Evolutionary conservation across 2,113 vertebrate genomes (phyloP).

Genomic region (Neomonachus schauinslandi): DNA sequence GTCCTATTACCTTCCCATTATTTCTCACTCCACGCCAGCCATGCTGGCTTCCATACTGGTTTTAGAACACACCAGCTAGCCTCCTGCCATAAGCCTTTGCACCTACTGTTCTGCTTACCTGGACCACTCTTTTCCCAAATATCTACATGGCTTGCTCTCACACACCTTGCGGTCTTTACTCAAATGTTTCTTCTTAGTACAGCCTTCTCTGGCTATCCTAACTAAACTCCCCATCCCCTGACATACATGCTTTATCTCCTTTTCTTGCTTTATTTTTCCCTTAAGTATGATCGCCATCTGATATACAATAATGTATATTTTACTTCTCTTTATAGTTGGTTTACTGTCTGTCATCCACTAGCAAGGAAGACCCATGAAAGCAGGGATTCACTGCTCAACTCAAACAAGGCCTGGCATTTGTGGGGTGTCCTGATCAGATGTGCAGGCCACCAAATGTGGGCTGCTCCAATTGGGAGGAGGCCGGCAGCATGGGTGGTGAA

Average conservation of each 20-base stretch:
- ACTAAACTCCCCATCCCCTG: not conserved
- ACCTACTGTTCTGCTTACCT: not conserved
- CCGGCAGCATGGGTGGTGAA: not conserved
- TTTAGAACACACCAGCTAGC: not conserved
- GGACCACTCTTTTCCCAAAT: not conserved
- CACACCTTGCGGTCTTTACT: not conserved
- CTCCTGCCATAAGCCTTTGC: not conserved
- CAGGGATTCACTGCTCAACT: not conserved
- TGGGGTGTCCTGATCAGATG: not conserved
- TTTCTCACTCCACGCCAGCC: not conserved
- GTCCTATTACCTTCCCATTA: not conserved
- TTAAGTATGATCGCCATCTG: not conserved
- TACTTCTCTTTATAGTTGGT: not conserved
- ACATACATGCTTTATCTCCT: not conserved
- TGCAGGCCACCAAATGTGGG: not conserved
- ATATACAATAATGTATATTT: not conserved
- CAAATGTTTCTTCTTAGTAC: not conserved
- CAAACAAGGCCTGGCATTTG: not conserved
- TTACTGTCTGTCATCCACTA: not conserved
- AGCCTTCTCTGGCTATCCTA: not conserved
- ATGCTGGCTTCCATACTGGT: not conserved
- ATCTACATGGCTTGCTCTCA: not conserved
- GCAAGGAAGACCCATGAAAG: not conserved
- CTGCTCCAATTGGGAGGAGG: not conserved
- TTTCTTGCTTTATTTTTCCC: not conserved